Percentiles rank a stretch among this genome's conserved stretches.
Conservation (phyloP, 2,888 invertebrate species). For the Seira ritae region DNA sequence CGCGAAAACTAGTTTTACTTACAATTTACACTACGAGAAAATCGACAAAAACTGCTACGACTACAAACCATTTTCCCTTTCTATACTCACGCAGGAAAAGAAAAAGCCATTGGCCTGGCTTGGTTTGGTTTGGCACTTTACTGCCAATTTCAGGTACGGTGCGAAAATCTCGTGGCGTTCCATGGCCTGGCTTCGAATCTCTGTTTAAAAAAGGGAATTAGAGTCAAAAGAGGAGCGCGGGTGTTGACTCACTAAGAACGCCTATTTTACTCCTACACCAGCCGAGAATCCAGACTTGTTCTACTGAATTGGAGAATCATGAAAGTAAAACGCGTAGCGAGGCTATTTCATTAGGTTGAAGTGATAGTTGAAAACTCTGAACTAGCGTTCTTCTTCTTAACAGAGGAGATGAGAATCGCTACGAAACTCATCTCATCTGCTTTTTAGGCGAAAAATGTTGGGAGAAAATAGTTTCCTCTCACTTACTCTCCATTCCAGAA, state of each 20-base stretch:
- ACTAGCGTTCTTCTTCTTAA: not conserved
- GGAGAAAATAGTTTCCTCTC: not conserved
- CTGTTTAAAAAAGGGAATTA: not conserved
- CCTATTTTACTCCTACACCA: too few species aligned
- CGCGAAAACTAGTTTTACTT: not conserved
- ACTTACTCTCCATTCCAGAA: not conserved
- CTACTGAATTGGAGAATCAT: not conserved
- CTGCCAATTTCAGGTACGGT: constrained; percentile 4
- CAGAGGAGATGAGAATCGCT: not conserved
- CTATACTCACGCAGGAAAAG: not conserved
- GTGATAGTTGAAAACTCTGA: not conserved
- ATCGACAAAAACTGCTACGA: not conserved
- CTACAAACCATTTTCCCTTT: not conserved
- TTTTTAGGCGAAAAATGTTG: too few species aligned
- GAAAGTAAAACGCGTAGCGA: not conserved
- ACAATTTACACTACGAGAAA: not conserved
- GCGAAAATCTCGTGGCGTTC: not conserved
- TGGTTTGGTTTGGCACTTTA: too few species aligned
- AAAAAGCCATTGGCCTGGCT: too few species aligned
- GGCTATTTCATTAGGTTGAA: not conserved
- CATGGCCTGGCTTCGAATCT: not conserved
- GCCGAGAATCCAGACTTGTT: too few species aligned
- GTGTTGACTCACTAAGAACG: too few species aligned
- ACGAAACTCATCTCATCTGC: too few species aligned
- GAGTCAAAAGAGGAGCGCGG: too few species aligned